Base-by-base conservation (phyloP, 1,140 invertebrate genomes). In the Cotesia glomerata region DNA sequence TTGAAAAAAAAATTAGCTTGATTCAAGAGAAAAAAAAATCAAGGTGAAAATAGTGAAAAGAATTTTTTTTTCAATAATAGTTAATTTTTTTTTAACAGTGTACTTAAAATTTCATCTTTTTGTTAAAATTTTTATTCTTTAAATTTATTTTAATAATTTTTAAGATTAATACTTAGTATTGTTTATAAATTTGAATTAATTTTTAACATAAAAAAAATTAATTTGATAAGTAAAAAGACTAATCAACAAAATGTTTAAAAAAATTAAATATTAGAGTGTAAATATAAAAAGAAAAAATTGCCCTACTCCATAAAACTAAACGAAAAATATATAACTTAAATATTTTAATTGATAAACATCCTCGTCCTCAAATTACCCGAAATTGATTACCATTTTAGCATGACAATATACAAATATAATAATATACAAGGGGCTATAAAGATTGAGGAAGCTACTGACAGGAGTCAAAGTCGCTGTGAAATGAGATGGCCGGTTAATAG, bases 401-500 rank as follows among this genome's bases (percentile, higher is more conserved):
- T 11, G 16, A 45, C 39, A 45, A 45, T 45, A 45, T 45, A 26
- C 26, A 26, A 26, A 26, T 18, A 56, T 56, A 13, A 13, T 13
- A n/a, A 7, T 56, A 34, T 26, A 11, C 7, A 26, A 51, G 36
- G 45, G 52, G 59, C 11, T 35, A 45, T 45, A 26, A 45, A 36
- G 64, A 39, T 16, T 49, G 45, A 32, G 52, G 49, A 65, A 54
- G 52, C n/a, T 74, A 70, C 65, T 80, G 80, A 79, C 78, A 80
- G 74, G 73, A 82, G 79, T 82, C 80, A 82, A 79, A 81, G 74
- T 13, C 13, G 45, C 45, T 49, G 45, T 16, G 74, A 80, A 78
- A 77, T 69, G 77, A 75, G 74, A 74, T 74, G 73, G 76, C 78
- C 75, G 73, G 76, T 79, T 80, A 81, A 80, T 80, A 81, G 75